phyloP scores from a whole-genome alignment of 2,888 invertebrate genomes.

The Drosophila mayaguana region DNA sequence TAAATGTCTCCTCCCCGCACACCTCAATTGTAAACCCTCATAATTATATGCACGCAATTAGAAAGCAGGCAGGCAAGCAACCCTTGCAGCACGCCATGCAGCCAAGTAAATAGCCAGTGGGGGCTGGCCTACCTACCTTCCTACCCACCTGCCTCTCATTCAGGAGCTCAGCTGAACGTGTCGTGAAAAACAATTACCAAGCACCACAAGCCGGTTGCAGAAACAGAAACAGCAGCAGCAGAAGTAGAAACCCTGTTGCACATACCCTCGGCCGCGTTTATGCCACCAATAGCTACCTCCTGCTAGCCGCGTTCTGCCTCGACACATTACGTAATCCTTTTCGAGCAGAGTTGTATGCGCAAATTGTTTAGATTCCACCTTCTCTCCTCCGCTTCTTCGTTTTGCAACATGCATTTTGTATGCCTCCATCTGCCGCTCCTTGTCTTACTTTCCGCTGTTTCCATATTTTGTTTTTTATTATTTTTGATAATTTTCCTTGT shows the following conservation, averaged over 20 bases:
- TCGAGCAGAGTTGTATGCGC: conserved; percentile 49
- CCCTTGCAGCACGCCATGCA: conserved; percentile 25
- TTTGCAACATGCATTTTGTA: conserved; percentile 55
- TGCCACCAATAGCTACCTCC: not conserved
- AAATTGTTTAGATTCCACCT: conserved; percentile 72
- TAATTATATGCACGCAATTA: conserved; percentile 65
- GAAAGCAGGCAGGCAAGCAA: conserved; percentile 19
- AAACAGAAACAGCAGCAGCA: conserved; percentile 11
- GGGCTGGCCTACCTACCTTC: not conserved
- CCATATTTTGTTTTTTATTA: conserved; percentile 29
- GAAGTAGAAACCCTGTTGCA: conserved; percentile 10
- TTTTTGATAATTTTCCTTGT: conserved; percentile 74
- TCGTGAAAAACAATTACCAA: conserved; percentile 67
- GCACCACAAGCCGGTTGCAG: conserved; percentile 27
- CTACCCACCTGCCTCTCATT: conserved; percentile 2
- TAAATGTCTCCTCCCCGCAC: not conserved
- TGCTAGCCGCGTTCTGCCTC: not conserved
- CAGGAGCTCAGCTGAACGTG: conserved; percentile 34
- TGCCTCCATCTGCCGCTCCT: conserved; percentile 26
- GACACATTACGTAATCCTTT: conserved; percentile 62
- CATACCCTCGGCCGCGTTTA: conserved; percentile 14
- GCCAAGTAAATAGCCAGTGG: conserved; percentile 36
- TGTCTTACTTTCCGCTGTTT: conserved; percentile 21
- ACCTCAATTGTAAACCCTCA: conserved; percentile 18
- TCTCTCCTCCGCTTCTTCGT: conserved; percentile 6